Evolutionary conservation across 2,797 vertebrate species (phyloP), one percentile per base, ranked within the genome.

Genomic region (Girardinus metallicus): DNA sequence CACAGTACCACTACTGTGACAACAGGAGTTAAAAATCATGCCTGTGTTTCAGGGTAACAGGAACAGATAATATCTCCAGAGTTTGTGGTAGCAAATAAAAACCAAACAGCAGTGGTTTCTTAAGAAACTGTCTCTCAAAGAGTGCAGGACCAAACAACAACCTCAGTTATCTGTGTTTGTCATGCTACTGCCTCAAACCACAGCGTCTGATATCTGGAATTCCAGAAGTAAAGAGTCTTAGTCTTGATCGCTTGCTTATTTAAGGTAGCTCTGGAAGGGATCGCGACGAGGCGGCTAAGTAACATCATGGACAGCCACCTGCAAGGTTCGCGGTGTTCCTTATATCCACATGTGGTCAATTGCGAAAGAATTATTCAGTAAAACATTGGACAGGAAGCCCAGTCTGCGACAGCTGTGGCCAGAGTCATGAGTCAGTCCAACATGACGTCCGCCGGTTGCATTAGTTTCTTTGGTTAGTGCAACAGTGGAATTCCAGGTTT

Each of bases 361-460:
- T 26, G 49, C 18, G n/a, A 82, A 62, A 75, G 31, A 31, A 47
- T 2, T n/a, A 1, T 26, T 43, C 44, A 43, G 31, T 43, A 44
- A 74, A 77, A 74, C n/a, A 86, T 21, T 78, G 49, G 34, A 46
- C 31, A 87, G 46, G 70, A 80, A 78, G 53, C 51, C 10, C 68
- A 47, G 21, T 36, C 31, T 16, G 13, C 13, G 46, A 75, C 72
- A 57, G 75, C 31, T 85, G 80, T 85, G 84, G 83, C 6, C 72
- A 77, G 66, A 86, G 53, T 64, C 2, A 5, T 86, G 86, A 88
- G 11, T 90, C 90, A 89, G 34, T 1, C 1, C 74, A 80, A 57
- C 12, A 68, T 77, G 71, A 78, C 21, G 41, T 13, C 44, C 7
- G 39, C 31, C 71, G 70, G 75, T 78, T 9, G 70, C 4, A 39